Evolutionary conservation across 2,113 vertebrate species (phyloP).

Genomic region (Muscicapa adusta): DNA sequence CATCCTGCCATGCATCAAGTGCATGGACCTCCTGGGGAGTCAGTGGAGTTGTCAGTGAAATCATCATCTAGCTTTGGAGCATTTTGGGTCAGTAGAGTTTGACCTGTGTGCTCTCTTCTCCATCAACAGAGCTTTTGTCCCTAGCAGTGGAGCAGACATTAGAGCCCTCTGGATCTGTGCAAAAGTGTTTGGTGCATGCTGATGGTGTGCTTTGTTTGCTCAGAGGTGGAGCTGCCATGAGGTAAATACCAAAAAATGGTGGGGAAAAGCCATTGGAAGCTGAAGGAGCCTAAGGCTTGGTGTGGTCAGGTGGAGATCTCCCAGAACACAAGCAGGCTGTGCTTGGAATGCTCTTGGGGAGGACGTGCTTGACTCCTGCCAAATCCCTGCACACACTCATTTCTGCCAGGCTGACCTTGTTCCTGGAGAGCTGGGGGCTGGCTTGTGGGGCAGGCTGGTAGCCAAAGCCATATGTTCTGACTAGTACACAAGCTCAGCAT

Average conservation of each 20-base stretch:
- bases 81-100: neutral
- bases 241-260: neutral
- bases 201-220: neutral
- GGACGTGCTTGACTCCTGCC: neutral
- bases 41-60: neutral
- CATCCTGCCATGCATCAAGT: neutral
- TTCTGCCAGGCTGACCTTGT: neutral
- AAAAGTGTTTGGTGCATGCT: neutral
- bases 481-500: neutral
- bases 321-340: neutral
- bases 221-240: neutral
- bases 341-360: rapidly evolving
- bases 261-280: neutral
- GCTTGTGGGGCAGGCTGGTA: neutral
- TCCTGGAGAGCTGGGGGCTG: neutral
- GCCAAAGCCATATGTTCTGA: rapidly evolving
- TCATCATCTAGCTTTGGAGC: neutral
- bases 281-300: neutral
- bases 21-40: neutral
- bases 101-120: neutral
- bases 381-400: rapidly evolving
- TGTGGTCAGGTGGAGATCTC: neutral
- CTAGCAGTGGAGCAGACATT: neutral
- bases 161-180: neutral
- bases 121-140: rapidly evolving